Evolutionary conservation across 2,888 invertebrate genomes (phyloP).

Genomic region (Hydriomena furcata): DNA sequence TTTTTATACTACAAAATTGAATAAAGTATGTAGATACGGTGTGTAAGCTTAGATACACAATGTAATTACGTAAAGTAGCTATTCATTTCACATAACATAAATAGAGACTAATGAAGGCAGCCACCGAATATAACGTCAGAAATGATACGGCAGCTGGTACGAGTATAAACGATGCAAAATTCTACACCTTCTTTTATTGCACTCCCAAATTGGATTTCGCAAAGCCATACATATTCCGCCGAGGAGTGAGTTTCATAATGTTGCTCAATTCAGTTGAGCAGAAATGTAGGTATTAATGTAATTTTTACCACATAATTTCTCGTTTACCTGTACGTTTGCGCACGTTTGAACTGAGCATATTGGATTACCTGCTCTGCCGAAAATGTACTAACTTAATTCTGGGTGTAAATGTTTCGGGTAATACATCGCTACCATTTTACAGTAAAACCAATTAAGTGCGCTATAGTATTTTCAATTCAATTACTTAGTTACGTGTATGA

Average conservation of each 20-base stretch:
- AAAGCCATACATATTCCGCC: conserved; percentile 49
- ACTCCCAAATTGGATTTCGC: conserved; percentile 64
- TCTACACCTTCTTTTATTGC: conserved; percentile 57
- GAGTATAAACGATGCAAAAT: conserved; percentile 28
- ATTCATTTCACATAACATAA: background rate
- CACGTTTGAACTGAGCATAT: conserved; percentile 33
- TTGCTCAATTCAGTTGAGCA: conserved; percentile 46
- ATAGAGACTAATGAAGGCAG: conserved; percentile 22
- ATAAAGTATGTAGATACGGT: background rate
- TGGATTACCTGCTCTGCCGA: conserved; percentile 30
- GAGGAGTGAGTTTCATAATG: conserved; percentile 52
- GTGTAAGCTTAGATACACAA: background rate
- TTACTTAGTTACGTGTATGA: background rate
- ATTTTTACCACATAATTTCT: conserved; percentile 41
- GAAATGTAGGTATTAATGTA: conserved; percentile 43
- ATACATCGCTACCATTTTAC: conserved; percentile 3
- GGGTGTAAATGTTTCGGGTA: conserved; percentile 3
- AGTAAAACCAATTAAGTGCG: background rate
- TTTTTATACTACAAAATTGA: conserved; percentile 12
- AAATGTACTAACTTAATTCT: conserved; percentile 18
- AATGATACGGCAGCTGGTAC: conserved; percentile 37
- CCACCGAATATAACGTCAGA: conserved; percentile 27
- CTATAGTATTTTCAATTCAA: background rate
- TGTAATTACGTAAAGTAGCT: too few species aligned
- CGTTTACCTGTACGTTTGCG: conserved; percentile 34